Evolutionary conservation across 2,113 vertebrate species (phyloP), one percentile per base, ranked within the genome.

Genomic region (Chauna torquata): DNA sequence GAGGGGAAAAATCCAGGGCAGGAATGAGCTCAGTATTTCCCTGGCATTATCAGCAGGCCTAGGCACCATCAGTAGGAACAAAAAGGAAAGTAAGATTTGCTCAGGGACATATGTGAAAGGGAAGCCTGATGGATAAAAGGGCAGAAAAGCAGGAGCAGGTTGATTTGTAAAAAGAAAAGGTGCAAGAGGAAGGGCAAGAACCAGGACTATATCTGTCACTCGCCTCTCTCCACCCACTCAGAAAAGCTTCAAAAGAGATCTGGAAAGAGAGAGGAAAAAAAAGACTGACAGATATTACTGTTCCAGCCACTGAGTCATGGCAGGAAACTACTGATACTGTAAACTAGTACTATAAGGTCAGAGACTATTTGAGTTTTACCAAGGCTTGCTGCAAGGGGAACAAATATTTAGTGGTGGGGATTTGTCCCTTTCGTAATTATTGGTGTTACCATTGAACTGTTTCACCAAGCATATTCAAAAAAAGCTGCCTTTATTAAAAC

Each of bases 261-360:
- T 96, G 94, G 86, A 96, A 92, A 94, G 62, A 95, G 70, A 94
- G 57, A 95, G 94, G 93, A 44, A 96, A 97, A 97, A 92, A 90
- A 90, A 4, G 7, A 85, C 84, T 92, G 89, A 91, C 91, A 95
- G 95, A 95, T 97, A 97, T 96, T 96, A 97, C 91, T 94, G 96
- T 97, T 97, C 96, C 89, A 96, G 82, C 79, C 93, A 96, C 93
- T 97, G 97, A 97, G 91, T 97, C 95, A 97, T 90, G 96, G 87
- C 96, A 97, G 94, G 94, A 97, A 97, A 96, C 95, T 95, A 96
- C 89, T 96, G 95, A 96, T 96, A 94, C 72, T 96, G 91, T 96
- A 97, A 96, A 95, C 87, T 55, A 81, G 50, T 74, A 86, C 75
- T 78, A 64, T 92, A 95, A 96, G 91, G 87, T 94, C 97, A 96